Percentiles rank a stretch among this genome's conserved stretches.
phyloP scores from a whole-genome alignment of 2,888 invertebrate genomes.

The Mimachlamys varia region DNA sequence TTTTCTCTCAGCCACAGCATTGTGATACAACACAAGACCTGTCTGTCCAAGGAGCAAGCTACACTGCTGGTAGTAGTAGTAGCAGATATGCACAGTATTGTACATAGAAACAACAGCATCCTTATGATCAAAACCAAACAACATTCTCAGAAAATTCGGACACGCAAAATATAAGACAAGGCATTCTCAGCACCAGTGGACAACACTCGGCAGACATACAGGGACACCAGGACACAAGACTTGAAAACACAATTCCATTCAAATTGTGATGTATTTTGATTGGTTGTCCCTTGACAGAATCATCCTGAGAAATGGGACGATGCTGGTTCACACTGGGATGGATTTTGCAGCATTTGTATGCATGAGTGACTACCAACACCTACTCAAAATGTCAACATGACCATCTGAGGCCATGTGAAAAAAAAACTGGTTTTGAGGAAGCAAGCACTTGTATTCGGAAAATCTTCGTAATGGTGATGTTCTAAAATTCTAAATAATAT shows the following conservation, averaged over 20 bases:
- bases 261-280: slow-evolving; percentile 32
- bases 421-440: slow-evolving; percentile 21
- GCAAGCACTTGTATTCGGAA: neutral
- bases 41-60: neutral
- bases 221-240: neutral
- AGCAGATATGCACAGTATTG: neutral
- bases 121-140: slow-evolving; percentile 5
- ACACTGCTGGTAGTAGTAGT: neutral
- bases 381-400: slow-evolving; percentile 31
- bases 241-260: slow-evolving; percentile 1
- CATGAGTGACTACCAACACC: slow-evolving; percentile 8
- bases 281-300: slow-evolving; percentile 41
- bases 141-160: slow-evolving; percentile 1
- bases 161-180: neutral
- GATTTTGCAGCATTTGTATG: neutral
- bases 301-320: neutral
- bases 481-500: neutral
- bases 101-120: neutral
- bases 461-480: slow-evolving; percentile 29
- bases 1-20: neutral
- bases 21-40: neutral
- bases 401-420: slow-evolving; percentile 33
- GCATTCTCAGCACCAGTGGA: slow-evolving; percentile 24
- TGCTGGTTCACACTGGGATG: neutral
- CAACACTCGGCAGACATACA: slow-evolving; percentile 24